Conservation (phyloP, 2,888 invertebrate genomes). For the Blomia tropicalis region DNA sequence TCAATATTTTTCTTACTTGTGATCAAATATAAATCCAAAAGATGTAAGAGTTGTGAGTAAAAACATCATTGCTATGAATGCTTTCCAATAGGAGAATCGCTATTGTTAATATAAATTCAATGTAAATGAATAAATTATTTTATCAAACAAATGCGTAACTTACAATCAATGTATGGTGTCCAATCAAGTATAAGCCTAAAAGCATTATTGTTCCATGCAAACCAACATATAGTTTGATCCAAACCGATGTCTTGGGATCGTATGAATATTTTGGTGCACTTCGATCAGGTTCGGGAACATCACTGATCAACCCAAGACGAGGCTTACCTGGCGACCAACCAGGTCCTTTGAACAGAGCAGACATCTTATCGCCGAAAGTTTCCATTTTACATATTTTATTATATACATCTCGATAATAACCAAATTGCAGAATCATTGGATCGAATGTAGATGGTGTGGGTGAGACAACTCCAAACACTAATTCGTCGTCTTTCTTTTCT, state of each 20-base stretch:
- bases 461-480: constrained; percentile 66
- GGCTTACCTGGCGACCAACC: constrained; percentile 69
- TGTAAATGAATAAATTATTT: neutral
- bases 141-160: neutral
- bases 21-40: constrained; percentile 13
- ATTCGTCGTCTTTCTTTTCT: constrained; percentile 53
- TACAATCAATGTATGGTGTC: constrained; percentile 5
- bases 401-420: constrained; percentile 52
- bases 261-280: constrained; percentile 4
- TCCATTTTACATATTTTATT: constrained; percentile 46
- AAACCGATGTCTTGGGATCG: neutral
- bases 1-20: constrained; percentile 5
- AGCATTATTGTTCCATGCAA: neutral
- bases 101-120: neutral
- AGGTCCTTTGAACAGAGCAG: constrained; percentile 61
- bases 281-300: constrained; percentile 51
- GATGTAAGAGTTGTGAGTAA: neutral
- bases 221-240: constrained; percentile 7
- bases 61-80: neutral
- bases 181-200: constrained; percentile 1
- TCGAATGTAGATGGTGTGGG: constrained; percentile 61
- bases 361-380: constrained; percentile 44
- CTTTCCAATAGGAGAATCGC: constrained; percentile 4
- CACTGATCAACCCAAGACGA: constrained; percentile 53
- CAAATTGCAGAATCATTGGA: constrained; percentile 49